A percentile compares a stretch with the other conserved stretches of the same genome.
Evolutionary conservation across 2,888 invertebrate species (phyloP).

Genomic region (Macaria liturata): DNA sequence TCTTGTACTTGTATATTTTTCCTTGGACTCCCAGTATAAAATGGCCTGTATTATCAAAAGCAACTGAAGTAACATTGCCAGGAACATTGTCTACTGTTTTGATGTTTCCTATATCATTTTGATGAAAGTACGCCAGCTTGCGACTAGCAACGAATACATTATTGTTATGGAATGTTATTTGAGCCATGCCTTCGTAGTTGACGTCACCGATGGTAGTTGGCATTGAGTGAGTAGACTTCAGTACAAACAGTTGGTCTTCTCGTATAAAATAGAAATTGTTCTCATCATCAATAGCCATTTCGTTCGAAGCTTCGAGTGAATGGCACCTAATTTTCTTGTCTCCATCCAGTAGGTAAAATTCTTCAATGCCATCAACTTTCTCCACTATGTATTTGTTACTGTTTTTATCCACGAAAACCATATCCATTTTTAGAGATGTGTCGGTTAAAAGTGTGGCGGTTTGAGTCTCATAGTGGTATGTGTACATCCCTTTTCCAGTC

Average conservation of each 20-base stretch:
- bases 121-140: slow-evolving; percentile 58
- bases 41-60: slow-evolving; percentile 60
- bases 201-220: slow-evolving; percentile 57
- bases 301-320: slow-evolving; percentile 57
- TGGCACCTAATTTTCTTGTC: slow-evolving; percentile 57
- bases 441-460: slow-evolving; percentile 51
- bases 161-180: slow-evolving; percentile 62
- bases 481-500: slow-evolving; percentile 63
- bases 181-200: slow-evolving; percentile 59
- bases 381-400: slow-evolving; percentile 68
- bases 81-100: slow-evolving; percentile 56
- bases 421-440: slow-evolving; percentile 53
- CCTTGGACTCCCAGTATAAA: slow-evolving; percentile 60
- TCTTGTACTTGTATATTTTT: slow-evolving; percentile 61
- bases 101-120: slow-evolving; percentile 57
- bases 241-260: slow-evolving; percentile 56
- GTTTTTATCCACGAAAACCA: slow-evolving; percentile 65
- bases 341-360: slow-evolving; percentile 59
- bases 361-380: slow-evolving; percentile 59
- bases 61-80: slow-evolving; percentile 60
- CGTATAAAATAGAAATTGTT: slow-evolving; percentile 69
- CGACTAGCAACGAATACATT: slow-evolving; percentile 62
- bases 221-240: slow-evolving; percentile 49
- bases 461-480: slow-evolving; percentile 56
- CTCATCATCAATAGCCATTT: slow-evolving; percentile 63